These are phyloP conservation scores for Eulacestoma nigropectus DNA, from an alignment of 2,113 vertebrate genomes.

Conservation along the genomic window DNA sequence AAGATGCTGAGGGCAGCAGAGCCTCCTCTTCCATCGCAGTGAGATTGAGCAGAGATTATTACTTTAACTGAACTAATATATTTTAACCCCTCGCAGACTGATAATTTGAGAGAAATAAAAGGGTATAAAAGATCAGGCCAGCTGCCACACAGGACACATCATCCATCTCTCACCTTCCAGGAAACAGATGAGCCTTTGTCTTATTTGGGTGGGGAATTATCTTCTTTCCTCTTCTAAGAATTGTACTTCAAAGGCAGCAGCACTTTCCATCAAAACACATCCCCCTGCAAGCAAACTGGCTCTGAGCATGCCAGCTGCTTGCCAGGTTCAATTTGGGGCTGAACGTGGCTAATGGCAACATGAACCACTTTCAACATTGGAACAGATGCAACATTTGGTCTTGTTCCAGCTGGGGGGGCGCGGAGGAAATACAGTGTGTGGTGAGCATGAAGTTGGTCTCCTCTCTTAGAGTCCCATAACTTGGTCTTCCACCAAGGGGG, in stretches of 20 bases:
- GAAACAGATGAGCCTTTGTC: not conserved
- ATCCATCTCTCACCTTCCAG: not conserved
- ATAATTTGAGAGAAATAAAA: not conserved
- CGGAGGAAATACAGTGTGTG: not conserved
- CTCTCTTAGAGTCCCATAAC: not conserved
- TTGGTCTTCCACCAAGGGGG: not conserved
- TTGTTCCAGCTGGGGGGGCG: not conserved
- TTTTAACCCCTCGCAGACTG: not conserved
- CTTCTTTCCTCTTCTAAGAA: not conserved
- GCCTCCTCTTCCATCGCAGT: not conserved
- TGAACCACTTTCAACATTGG: not conserved
- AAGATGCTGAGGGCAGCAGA: not conserved
- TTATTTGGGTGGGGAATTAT: not conserved
- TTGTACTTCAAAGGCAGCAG: not conserved
- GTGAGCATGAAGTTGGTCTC: not conserved
- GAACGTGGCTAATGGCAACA: not conserved
- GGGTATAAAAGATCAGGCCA: not conserved
- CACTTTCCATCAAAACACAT: conserved; percentile 7
- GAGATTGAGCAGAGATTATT: not conserved
- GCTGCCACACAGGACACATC: not conserved
- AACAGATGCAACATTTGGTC: not conserved
- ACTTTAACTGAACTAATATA: not conserved
- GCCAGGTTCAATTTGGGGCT: conserved; percentile 26
- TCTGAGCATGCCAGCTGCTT: conserved; percentile 27
- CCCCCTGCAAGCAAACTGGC: not conserved